Evolutionary conservation across 1,140 invertebrate genomes (phyloP).

Genomic region (Drosophila auraria): DNA sequence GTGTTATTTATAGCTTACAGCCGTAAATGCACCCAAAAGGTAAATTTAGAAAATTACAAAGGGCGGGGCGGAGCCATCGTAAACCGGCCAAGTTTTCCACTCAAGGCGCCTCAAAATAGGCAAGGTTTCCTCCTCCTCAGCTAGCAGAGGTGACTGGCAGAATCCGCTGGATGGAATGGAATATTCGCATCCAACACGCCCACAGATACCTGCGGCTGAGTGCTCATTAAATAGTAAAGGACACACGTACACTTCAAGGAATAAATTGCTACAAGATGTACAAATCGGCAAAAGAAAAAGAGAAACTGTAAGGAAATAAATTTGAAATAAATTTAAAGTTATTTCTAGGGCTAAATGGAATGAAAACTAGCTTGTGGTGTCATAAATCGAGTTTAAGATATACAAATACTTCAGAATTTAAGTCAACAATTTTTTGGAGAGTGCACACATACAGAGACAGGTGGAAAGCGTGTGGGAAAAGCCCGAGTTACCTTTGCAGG

Average conservation of each 20-base stretch:
- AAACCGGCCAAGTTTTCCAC: conserved; percentile 47
- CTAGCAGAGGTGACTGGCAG: conserved; percentile 31
- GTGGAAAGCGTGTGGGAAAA: conserved; percentile 29
- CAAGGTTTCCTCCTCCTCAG: conserved; percentile 18
- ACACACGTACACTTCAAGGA: conserved; percentile 8
- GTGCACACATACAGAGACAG: conserved; percentile 7
- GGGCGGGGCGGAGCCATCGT: conserved; percentile 15
- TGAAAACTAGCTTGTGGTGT: background rate
- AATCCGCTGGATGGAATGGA: conserved; percentile 29
- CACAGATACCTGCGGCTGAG: conserved; percentile 55
- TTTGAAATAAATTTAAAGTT: too few species aligned
- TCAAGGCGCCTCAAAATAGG: conserved; percentile 44
- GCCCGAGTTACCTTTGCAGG: conserved; percentile 42
- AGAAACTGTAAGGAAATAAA: background rate
- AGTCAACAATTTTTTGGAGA: background rate
- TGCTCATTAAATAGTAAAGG: conserved; percentile 75
- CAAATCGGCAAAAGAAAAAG: background rate
- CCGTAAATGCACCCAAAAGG: conserved; percentile 53
- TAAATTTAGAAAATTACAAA: conserved; percentile 49
- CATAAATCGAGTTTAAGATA: too few species aligned
- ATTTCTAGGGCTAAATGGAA: too few species aligned
- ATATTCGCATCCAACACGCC: conserved; percentile 32
- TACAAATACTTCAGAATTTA: too few species aligned
- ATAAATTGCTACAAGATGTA: background rate
- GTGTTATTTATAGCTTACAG: conserved; percentile 55